Evolutionary conservation across 2,888 invertebrate genomes (phyloP).

Genomic region (Yponomeuta sedellus): DNA sequence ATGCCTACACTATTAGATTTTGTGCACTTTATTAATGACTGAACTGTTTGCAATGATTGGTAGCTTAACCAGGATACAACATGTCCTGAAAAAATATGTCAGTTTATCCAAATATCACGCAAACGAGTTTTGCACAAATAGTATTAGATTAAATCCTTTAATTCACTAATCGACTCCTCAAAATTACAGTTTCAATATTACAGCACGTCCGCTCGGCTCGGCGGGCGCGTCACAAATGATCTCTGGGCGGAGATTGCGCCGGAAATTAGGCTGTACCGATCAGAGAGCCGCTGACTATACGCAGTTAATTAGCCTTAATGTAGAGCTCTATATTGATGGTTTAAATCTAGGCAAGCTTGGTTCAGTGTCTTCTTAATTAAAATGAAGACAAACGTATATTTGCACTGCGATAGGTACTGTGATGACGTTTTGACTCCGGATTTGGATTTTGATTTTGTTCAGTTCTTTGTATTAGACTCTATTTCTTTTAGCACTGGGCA

Average conservation of each 20-base stretch:
- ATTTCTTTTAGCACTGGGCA: too few species aligned
- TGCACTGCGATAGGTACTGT: neutral
- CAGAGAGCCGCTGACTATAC: neutral
- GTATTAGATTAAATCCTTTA: neutral
- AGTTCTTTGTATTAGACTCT: too few species aligned
- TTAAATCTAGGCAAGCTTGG: neutral
- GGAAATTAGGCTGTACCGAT: neutral
- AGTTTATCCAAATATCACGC: too few species aligned
- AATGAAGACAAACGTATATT: neutral
- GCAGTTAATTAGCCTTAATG: neutral
- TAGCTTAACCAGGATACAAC: too few species aligned
- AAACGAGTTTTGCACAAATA: too few species aligned
- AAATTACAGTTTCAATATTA: neutral
- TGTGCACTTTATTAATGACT: too few species aligned
- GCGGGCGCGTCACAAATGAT: neutral
- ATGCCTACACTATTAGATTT: too few species aligned
- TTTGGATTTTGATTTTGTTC: too few species aligned
- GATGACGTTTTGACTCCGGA: neutral
- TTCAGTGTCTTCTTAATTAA: neutral
- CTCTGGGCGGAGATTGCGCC: conserved; percentile 2
- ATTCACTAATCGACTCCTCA: neutral
- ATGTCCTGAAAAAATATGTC: too few species aligned
- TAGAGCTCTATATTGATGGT: neutral
- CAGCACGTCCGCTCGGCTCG: neutral
- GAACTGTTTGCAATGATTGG: too few species aligned